A percentile compares a stretch with the other conserved stretches of the same genome.
These are phyloP conservation scores for Mesitornis unicolor DNA, from an alignment of 2,113 vertebrate species.

Conservation along the genomic window DNA sequence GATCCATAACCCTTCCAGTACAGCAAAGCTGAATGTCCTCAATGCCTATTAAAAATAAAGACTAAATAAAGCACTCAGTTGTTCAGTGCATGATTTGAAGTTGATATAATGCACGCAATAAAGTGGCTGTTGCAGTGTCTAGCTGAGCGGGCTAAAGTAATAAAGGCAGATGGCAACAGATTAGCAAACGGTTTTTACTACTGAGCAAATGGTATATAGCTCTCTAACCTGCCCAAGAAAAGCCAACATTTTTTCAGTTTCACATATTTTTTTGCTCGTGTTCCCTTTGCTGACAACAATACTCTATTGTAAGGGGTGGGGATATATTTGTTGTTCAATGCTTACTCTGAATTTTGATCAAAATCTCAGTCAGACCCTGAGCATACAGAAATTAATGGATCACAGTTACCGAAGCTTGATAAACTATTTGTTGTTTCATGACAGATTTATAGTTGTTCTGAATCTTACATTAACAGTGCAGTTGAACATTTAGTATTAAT, in stretches of 20 bases:
- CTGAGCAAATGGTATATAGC: background rate
- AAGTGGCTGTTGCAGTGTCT: background rate
- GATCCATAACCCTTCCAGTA: background rate
- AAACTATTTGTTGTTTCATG: background rate
- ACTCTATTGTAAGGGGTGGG: background rate
- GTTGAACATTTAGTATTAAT: background rate
- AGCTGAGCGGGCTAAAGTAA: background rate
- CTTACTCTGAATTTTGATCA: background rate
- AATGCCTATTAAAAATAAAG: background rate
- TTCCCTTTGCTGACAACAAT: background rate
- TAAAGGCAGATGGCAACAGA: slow-evolving; percentile 12
- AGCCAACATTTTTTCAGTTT: background rate
- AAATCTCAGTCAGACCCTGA: background rate
- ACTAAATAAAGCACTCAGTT: background rate
- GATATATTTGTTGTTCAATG: fast-evolving
- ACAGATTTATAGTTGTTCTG: background rate
- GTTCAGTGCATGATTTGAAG: background rate
- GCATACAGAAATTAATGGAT: background rate
- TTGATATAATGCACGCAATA: background rate
- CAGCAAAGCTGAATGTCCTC: background rate
- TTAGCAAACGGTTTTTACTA: slow-evolving; percentile 1
- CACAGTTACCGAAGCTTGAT: fast-evolving
- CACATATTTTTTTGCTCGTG: background rate
- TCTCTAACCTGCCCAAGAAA: background rate
- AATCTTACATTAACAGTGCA: background rate